These are phyloP conservation scores for Anarhynchus alexandrinus DNA, from an alignment of 2,113 vertebrate genomes.

Conservation along the genomic window DNA sequence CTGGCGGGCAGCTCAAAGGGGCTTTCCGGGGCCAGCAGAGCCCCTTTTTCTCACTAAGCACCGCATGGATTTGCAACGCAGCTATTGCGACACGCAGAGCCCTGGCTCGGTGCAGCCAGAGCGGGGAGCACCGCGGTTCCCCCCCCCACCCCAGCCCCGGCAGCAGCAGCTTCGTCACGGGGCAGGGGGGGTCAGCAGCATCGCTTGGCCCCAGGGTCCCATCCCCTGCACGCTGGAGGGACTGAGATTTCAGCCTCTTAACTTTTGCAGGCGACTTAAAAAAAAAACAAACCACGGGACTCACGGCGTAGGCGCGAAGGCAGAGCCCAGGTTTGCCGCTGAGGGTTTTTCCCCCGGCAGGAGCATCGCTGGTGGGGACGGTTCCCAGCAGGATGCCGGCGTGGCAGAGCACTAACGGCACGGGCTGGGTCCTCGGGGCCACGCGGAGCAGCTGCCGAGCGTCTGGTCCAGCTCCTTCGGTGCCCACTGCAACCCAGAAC, in stretches of 20 bases:
- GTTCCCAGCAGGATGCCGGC: fast-evolving
- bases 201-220: background rate
- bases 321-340: background rate
- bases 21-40: background rate
- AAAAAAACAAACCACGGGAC: background rate
- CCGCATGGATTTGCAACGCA: background rate
- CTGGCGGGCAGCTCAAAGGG: background rate
- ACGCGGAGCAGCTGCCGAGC: background rate
- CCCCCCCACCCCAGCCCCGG: too few relatives aligned
- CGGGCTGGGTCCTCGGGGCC: background rate
- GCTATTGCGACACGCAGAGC: constrained; percentile 17
- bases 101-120: background rate
- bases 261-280: background rate
- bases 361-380: background rate
- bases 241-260: background rate
- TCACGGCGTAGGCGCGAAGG: fast-evolving
- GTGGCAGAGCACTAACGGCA: background rate
- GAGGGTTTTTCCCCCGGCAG: background rate
- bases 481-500: background rate
- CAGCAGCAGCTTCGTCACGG: background rate
- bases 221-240: background rate
- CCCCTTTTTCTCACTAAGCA: background rate
- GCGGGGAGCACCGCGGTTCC: background rate
- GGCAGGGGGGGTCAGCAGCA: background rate
- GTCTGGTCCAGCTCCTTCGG: background rate